phyloP scores from a whole-genome alignment of 2,888 invertebrate species.

The Ctena decussata region DNA sequence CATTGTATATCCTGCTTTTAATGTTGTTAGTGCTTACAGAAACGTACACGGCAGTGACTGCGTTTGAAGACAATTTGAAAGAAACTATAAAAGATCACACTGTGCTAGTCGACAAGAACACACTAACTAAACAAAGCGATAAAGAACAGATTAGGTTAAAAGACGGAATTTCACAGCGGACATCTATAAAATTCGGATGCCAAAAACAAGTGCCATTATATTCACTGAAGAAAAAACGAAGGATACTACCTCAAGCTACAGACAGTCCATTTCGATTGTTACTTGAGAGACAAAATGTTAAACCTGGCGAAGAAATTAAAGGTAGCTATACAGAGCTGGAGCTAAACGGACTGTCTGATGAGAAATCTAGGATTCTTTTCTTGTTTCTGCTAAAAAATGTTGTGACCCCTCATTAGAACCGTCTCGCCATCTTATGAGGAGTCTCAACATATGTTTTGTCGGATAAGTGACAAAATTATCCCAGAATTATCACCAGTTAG shows the following conservation, averaged over 20 bases:
- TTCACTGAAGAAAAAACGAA: not conserved
- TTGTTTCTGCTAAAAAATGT: too few relatives aligned
- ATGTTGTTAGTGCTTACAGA: not conserved
- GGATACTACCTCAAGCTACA: slow-evolving; percentile 30
- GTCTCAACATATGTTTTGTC: too few relatives aligned
- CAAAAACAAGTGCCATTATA: not conserved
- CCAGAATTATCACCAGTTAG: too few relatives aligned
- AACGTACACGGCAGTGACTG: not conserved
- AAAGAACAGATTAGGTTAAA: not conserved
- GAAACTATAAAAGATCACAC: not conserved
- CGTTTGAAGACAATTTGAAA: not conserved
- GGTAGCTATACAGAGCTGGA: too few relatives aligned
- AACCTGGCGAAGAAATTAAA: slow-evolving; percentile 5
- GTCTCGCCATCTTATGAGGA: too few relatives aligned
- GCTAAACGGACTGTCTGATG: too few relatives aligned
- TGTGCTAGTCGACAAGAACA: not conserved
- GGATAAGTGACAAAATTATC: too few relatives aligned
- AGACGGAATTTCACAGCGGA: too few relatives aligned
- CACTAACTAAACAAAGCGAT: not conserved
- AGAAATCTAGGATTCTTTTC: too few relatives aligned
- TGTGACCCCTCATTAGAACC: too few relatives aligned
- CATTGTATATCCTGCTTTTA: not conserved
- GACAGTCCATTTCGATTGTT: slow-evolving; percentile 33
- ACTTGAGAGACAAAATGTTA: slow-evolving; percentile 3
- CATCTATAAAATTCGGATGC: not conserved